phyloP scores from a whole-genome alignment of 2,888 invertebrate species.

The Philereme transversata region DNA sequence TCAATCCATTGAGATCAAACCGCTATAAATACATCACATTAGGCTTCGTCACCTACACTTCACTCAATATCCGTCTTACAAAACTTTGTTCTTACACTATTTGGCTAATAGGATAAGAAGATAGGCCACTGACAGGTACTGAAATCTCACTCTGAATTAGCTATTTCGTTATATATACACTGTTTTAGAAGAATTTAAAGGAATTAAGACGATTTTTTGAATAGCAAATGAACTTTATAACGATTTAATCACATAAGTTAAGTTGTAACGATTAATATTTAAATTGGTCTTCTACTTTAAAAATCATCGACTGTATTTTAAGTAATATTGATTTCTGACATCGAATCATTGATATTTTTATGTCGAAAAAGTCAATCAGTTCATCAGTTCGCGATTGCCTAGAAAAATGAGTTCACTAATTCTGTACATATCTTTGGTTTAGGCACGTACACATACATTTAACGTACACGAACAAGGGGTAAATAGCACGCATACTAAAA shows the following conservation, averaged over 20 bases:
- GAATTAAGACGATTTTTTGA: constrained; percentile 1
- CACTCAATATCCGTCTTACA: constrained; percentile 22
- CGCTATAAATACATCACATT: constrained; percentile 69
- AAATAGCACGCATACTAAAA: too few species aligned
- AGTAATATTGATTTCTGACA: neutral
- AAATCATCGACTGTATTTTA: neutral
- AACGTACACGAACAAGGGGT: neutral
- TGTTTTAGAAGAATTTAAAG: constrained; percentile 5
- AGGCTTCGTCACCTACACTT: constrained; percentile 53
- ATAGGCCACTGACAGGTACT: constrained; percentile 21
- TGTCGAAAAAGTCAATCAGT: neutral
- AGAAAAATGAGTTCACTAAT: constrained; percentile 1
- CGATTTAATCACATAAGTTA: neutral
- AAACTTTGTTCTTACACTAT: constrained; percentile 23
- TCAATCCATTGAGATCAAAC: constrained; percentile 75
- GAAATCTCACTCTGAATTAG: constrained; percentile 10
- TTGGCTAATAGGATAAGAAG: constrained; percentile 25
- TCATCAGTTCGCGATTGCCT: neutral
- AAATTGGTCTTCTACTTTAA: neutral
- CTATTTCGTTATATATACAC: constrained; percentile 12
- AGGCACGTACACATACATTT: neutral
- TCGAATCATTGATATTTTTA: neutral
- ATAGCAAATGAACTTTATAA: neutral
- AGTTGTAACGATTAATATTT: too few species aligned
- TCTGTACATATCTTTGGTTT: constrained; percentile 26